Percentiles rank a stretch among this genome's conserved stretches.
Evolutionary conservation across 1,140 invertebrate species (phyloP).

Genomic region (Ptiloglossa arizonensis): DNA sequence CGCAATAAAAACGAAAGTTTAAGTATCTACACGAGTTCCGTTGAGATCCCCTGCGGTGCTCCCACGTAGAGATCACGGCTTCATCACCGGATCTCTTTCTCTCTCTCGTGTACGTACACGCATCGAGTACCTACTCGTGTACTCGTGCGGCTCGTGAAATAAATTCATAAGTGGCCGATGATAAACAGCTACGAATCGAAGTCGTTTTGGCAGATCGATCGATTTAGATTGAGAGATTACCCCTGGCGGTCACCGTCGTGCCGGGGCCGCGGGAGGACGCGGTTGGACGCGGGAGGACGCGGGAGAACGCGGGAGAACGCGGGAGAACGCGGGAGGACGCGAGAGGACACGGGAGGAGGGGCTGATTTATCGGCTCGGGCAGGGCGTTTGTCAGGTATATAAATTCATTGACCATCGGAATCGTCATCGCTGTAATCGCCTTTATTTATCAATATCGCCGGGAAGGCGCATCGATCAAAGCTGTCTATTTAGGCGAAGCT

Average conservation of each 20-base stretch:
- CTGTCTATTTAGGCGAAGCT: conserved; percentile 61
- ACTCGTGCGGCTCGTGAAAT: conserved; percentile 53
- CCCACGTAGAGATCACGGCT: conserved; percentile 71
- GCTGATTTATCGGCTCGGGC: conserved; percentile 73
- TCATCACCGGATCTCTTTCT: conserved; percentile 59
- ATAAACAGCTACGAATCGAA: conserved; percentile 73
- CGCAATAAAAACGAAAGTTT: conserved; percentile 68
- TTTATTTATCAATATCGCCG: conserved; percentile 69
- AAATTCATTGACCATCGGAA: conserved; percentile 68
- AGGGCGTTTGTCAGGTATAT: conserved; percentile 64
- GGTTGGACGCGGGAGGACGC: neutral
- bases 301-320: neutral
- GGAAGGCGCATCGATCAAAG: conserved; percentile 63
- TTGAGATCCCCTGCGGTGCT: conserved; percentile 71
- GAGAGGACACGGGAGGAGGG: neutral
- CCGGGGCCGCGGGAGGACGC: neutral
- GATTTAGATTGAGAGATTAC: conserved; percentile 80
- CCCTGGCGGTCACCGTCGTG: conserved; percentile 64
- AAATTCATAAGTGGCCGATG: conserved; percentile 66
- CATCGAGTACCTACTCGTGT: conserved; percentile 26
- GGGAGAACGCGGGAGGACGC: neutral
- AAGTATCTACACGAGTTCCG: conserved; percentile 70
- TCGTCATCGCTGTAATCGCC: conserved; percentile 69
- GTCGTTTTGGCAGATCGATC: conserved; percentile 72
- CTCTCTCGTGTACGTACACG: conserved; percentile 28